Evolutionary conservation across 1,140 invertebrate genomes (phyloP).

Genomic region (Tetragonula clypearis): DNA sequence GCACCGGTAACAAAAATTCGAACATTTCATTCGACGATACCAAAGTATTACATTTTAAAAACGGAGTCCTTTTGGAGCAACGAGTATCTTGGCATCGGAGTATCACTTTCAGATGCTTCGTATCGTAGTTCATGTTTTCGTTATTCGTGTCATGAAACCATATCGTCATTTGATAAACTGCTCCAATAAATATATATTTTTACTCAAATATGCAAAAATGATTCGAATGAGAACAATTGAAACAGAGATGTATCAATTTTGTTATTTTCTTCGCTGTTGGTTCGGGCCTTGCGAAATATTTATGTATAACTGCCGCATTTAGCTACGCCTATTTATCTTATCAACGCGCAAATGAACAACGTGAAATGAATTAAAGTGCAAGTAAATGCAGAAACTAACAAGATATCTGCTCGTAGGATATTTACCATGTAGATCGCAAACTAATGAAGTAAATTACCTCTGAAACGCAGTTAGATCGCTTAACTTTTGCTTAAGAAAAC

Average conservation of each 20-base stretch:
- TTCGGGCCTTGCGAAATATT: background rate
- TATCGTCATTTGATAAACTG: too few relatives aligned
- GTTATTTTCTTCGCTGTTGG: background rate
- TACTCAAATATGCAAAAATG: background rate
- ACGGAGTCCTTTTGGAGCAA: too few relatives aligned
- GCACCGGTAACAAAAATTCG: too few relatives aligned
- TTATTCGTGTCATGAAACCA: too few relatives aligned
- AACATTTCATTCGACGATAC: too few relatives aligned
- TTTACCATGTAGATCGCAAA: background rate
- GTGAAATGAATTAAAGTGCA: background rate
- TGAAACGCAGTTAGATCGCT: slow-evolving; percentile 4
- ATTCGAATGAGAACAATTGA: background rate
- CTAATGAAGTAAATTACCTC: background rate
- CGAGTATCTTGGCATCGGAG: too few relatives aligned
- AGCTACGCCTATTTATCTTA: background rate
- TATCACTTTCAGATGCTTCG: too few relatives aligned
- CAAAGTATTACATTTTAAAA: too few relatives aligned
- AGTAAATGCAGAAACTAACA: background rate
- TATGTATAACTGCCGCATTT: background rate
- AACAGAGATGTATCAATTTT: background rate
- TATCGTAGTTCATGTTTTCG: too few relatives aligned
- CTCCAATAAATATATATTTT: too few relatives aligned
- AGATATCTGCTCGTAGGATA: background rate
- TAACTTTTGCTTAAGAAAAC: slow-evolving; percentile 3
- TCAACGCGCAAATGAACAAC: background rate